Percentiles rank a stretch among this genome's conserved stretches.
Evolutionary conservation across 2,888 invertebrate genomes (phyloP).

Genomic region (Mesorhabditis spiculigera): DNA sequence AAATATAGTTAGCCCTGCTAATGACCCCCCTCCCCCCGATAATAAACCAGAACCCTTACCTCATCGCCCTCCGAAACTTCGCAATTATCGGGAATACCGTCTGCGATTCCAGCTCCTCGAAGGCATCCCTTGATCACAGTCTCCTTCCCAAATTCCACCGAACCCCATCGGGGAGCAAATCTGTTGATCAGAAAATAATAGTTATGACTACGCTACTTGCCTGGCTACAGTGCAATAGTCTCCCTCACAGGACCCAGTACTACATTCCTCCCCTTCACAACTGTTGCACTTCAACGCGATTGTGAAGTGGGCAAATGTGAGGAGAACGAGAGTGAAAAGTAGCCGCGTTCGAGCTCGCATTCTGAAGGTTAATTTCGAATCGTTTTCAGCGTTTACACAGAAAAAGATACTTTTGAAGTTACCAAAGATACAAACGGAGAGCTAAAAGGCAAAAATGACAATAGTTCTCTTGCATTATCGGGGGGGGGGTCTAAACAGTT

Average conservation of each 20-base stretch:
- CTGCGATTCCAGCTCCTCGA: constrained; percentile 43
- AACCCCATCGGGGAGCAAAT: constrained; percentile 53
- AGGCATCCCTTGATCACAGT: constrained; percentile 54
- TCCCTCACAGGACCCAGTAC: constrained; percentile 43
- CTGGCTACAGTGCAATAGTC: constrained; percentile 26
- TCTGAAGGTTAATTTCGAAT: too few species aligned
- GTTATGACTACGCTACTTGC: not conserved
- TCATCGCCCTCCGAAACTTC: constrained; percentile 36
- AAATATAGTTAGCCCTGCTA: too few species aligned
- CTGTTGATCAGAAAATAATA: not conserved
- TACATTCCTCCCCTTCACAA: constrained; percentile 49
- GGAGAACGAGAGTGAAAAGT: too few species aligned
- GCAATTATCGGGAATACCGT: constrained; percentile 47
- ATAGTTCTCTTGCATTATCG: too few species aligned
- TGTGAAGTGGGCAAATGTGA: not conserved
- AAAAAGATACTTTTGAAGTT: too few species aligned
- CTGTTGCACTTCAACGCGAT: constrained; percentile 47
- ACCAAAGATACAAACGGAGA: too few species aligned
- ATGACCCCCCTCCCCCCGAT: too few species aligned
- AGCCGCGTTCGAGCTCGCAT: too few species aligned
- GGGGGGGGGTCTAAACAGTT: too few species aligned
- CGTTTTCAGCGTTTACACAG: too few species aligned
- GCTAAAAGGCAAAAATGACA: too few species aligned
- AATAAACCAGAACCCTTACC: not conserved
- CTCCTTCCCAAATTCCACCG: constrained; percentile 42